Evolutionary conservation across 1,140 invertebrate genomes (phyloP), one percentile per base, ranked within the genome.

Genomic region (Lethrus apterus): DNA sequence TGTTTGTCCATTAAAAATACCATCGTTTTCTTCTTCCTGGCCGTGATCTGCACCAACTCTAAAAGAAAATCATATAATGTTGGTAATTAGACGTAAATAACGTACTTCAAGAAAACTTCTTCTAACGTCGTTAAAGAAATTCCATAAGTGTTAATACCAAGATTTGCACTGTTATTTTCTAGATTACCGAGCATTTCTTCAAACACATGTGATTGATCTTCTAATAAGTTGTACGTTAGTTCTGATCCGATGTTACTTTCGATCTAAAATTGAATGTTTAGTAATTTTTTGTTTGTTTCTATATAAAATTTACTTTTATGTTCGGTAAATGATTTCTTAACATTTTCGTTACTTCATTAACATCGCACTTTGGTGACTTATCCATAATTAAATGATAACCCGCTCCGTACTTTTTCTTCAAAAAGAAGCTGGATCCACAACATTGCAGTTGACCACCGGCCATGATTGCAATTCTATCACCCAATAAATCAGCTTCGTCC

Each of bases 401-500:
- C 50, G 73, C 72, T 78, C 89, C 90, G 58, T 89, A 86, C 52
- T 81, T 78, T 52, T 84, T 86, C 65, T 95, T 95, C 31, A 95
- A 70, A 64, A 90, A 92, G 68, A 93, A 78, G 14, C 90, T 79
- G 0, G 86, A 83, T 19, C 90, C 92, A 68, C 79, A 81, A 60
- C 90, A 92, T 57, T 80, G 79, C n/a, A 95, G 70, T 42, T 75
- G 68, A 11, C 92, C 93, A 19, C 76, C 73, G 50, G 86, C 80
- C 75, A 97, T 84, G 38, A 95, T 93, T 2, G 89, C 90, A 56
- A 96, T 90, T 56, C 92, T 74, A 70, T 97, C 92, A 0, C 93
- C 93, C 1, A 98, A 73, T 21, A 90, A 77, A 71, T 98, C 93
- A 29, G 93, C 93, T 71, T 98, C 94, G 66, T 97, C 93, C 92